Evolutionary conservation across 2,797 vertebrate species (phyloP), one percentile per base, ranked within the genome.

Genomic region (Pseudopleuronectes americanus): DNA sequence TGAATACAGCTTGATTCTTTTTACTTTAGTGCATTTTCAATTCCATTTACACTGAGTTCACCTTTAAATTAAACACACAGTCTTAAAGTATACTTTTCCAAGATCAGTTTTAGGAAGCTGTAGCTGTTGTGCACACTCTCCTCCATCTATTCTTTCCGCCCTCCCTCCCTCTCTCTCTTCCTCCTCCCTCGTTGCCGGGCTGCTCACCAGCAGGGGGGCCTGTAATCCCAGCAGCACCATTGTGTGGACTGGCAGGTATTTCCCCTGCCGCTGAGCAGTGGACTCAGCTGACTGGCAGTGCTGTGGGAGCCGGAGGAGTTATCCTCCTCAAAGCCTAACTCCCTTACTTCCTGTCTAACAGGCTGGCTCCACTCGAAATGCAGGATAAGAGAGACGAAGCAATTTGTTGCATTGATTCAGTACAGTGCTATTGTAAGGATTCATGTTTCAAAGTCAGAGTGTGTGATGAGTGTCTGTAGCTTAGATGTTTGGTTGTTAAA

Each of bases 161-260:
- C 41, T 4, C 38, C 57, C 38, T 23, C 33, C 38, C 41, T 60
- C 41, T 45, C 33, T 10, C 2, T 10, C 33, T 36, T 36, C 26
- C 36, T 33, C 48, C 41, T 22, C 38, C 70, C 45, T 19, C 7
- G 84, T 72, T 93, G 94, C 95, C 84, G 83, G 81, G 93, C 93
- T 94, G 94, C 93, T 95, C 91, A 85, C 92, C 93, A 95, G 89
- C 87, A 76, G 94, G 90, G 95, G 95, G 94, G 87, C 88, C 87
- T 84, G 86, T 89, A 93, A 94, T 92, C 91, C 90, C 93, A 90
- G 93, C 92, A 92, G 92, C 88, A 92, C 90, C 89, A 96, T 95
- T 96, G 95, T 96, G 95, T 93, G 90, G 92, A 95, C 87, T 89
- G 92, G 92, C 94, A 95, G 89, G 93, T 86, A 94, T 93, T 96